These are phyloP conservation scores for Cylindroiulus punctatus DNA, from an alignment of 2,888 invertebrate genomes.

Conservation along the genomic window DNA sequence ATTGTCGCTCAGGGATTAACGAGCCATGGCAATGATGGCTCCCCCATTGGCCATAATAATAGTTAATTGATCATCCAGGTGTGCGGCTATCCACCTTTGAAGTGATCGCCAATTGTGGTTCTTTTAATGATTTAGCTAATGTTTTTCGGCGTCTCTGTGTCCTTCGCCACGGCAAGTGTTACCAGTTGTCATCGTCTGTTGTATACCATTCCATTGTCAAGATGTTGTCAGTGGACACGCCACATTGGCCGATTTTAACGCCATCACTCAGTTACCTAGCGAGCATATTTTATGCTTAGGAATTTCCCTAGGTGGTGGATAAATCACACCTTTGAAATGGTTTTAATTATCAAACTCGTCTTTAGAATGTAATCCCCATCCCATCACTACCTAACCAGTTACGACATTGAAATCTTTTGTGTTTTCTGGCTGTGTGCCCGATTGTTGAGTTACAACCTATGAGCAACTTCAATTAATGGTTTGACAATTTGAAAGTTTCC, in stretches of 20 bases:
- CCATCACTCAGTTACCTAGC: background rate
- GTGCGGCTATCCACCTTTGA: conserved; percentile 15
- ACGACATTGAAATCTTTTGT: background rate
- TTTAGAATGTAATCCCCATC: background rate
- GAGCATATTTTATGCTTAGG: background rate
- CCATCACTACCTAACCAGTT: background rate
- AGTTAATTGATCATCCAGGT: conserved; percentile 38
- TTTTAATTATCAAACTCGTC: background rate
- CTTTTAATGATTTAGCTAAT: conserved; percentile 33
- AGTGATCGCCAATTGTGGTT: conserved; percentile 8
- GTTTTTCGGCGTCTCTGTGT: background rate
- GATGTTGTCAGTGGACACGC: background rate
- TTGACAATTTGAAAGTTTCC: too few relatives aligned
- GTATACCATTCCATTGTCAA: background rate
- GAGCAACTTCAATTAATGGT: too few relatives aligned
- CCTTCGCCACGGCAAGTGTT: background rate
- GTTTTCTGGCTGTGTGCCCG: background rate
- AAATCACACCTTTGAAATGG: background rate
- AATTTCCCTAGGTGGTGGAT: background rate
- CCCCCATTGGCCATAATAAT: conserved; percentile 23
- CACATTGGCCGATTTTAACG: background rate
- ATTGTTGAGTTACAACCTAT: too few relatives aligned
- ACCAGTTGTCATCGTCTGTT: background rate
- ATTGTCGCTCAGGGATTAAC: background rate
- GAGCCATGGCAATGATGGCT: conserved; percentile 1